Conservation (phyloP, 2,113 vertebrate species). For the Laticauda laticaudata region DNA sequence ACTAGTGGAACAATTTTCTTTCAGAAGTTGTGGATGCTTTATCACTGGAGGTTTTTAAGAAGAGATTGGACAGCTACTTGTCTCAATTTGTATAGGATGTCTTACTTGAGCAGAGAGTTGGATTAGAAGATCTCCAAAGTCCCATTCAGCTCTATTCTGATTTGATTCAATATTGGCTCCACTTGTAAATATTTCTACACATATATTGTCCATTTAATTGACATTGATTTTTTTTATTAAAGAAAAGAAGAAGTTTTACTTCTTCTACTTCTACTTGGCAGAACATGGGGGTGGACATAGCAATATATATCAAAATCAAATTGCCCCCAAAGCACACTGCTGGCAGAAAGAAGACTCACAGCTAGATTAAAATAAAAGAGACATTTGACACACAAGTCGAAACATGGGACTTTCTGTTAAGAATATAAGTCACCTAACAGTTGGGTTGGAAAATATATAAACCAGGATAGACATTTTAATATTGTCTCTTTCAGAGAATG, state of each 20-base stretch:
- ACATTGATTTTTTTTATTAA: background rate
- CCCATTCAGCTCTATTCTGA: background rate
- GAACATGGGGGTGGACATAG: background rate
- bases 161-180: background rate
- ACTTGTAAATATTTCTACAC: background rate
- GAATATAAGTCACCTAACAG: too few species aligned
- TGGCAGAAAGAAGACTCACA: conserved; percentile 8
- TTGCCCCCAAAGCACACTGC: background rate
- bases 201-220: background rate
- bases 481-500: too few species aligned
- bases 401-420: background rate
- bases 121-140: background rate
- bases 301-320: background rate
- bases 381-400: background rate
- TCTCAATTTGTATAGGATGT: background rate
- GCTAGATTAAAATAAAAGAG: background rate
- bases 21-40: background rate
- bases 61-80: background rate
- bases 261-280: background rate
- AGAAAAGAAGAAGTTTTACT: background rate
- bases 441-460: too few species aligned
- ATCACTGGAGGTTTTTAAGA: background rate
- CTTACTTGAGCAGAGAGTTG: background rate
- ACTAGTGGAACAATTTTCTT: background rate
- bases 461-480: too few species aligned